Percentiles rank a stretch among this genome's conserved stretches.
Conservation (phyloP, 1,140 invertebrate species). For the Acarapis woodi region DNA sequence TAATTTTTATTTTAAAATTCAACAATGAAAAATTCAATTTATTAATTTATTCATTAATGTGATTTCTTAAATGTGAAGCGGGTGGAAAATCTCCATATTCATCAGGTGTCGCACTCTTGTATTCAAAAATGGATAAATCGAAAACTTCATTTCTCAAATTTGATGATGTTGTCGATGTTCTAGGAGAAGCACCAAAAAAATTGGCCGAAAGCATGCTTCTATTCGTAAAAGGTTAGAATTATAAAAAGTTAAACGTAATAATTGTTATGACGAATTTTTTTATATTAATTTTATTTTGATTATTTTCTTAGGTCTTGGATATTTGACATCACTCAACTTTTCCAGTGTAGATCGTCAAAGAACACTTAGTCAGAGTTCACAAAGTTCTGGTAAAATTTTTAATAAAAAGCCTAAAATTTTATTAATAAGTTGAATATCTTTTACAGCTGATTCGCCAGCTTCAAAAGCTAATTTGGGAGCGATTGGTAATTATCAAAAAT, state of each 20-base stretch:
- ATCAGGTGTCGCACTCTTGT: constrained; percentile 30
- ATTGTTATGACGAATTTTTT: neutral
- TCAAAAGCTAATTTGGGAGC: no score
- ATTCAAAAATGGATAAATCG: constrained; percentile 42
- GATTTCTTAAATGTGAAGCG: no score
- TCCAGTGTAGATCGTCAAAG: constrained; percentile 14
- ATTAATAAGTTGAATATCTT: no score
- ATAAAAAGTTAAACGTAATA: no score
- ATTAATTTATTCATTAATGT: no score
- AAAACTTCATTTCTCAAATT: constrained; percentile 51
- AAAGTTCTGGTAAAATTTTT: neutral
- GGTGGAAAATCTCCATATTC: constrained; percentile 46
- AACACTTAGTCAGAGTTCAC: constrained; percentile 8
- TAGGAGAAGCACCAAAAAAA: constrained; percentile 30
- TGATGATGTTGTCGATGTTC: constrained; percentile 42
- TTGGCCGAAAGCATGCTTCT: constrained; percentile 14
- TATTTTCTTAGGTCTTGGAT: constrained; percentile 7
- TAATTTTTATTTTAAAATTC: no score
- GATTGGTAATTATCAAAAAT: no score
- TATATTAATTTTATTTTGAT: no score
- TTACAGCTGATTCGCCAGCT: no score
- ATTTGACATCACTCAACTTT: constrained; percentile 14
- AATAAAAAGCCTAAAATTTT: neutral
- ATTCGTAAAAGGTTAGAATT: constrained; percentile 12
- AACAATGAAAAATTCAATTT: no score